Conservation (phyloP, 2,888 invertebrate genomes). For the Aporophyla lueneburgensis region DNA sequence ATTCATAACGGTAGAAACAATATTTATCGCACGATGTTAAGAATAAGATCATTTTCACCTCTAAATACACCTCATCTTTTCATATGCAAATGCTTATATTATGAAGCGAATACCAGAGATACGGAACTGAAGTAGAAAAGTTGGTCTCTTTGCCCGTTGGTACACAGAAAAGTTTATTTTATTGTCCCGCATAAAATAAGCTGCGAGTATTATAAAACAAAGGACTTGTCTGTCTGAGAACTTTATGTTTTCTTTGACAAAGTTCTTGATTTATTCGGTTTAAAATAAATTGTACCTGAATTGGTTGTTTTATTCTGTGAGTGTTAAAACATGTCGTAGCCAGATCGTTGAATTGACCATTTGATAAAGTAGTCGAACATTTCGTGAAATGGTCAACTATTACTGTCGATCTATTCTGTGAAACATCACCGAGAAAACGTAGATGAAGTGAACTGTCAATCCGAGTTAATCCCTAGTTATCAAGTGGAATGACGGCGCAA, state of each 20-base stretch:
- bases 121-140: slow-evolving; percentile 52
- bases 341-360: not conserved
- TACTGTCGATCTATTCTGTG: not conserved
- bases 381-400: not conserved
- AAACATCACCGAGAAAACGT: not conserved
- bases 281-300: slow-evolving; percentile 23
- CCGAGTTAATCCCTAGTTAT: not conserved
- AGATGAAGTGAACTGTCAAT: not conserved
- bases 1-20: not conserved
- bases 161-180: slow-evolving; percentile 70
- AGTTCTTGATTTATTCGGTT: slow-evolving; percentile 50
- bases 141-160: slow-evolving; percentile 56
- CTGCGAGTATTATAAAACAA: slow-evolving; percentile 65
- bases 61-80: slow-evolving; percentile 63
- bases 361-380: not conserved
- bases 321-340: not conserved
- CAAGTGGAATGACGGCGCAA: no score
- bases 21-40: slow-evolving; percentile 38
- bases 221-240: slow-evolving; percentile 59
- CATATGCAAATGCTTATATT: slow-evolving; percentile 68
- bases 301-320: slow-evolving; percentile 10
- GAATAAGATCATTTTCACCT: slow-evolving; percentile 36
- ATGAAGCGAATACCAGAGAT: slow-evolving; percentile 41
- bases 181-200: slow-evolving; percentile 68
- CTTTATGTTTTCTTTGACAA: slow-evolving; percentile 53